These are phyloP conservation scores for Zhuqinia jingwanae DNA, from an alignment of 2,888 invertebrate genomes.

Conservation along the genomic window DNA sequence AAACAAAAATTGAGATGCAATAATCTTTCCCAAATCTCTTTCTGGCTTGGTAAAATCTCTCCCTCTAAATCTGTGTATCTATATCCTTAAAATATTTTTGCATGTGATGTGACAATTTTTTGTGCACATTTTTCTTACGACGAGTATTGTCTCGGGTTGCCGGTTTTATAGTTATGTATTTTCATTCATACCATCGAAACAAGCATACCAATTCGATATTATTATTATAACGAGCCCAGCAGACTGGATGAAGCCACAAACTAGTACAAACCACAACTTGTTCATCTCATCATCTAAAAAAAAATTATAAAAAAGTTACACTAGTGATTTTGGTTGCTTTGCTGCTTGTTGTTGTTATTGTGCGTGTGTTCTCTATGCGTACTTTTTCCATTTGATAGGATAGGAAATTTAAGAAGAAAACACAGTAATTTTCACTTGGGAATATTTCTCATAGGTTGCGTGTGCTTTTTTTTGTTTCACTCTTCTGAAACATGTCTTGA, in stretches of 20 bases:
- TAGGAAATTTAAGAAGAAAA: background rate
- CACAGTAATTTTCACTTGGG: constrained; percentile 34
- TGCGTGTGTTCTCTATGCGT: background rate
- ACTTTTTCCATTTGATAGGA: no score
- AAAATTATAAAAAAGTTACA: background rate
- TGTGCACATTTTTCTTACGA: no score
- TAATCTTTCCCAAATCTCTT: constrained; percentile 2
- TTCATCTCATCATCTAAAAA: background rate
- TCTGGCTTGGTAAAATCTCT: background rate
- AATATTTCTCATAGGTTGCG: background rate
- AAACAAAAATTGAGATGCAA: constrained; percentile 25
- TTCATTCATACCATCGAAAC: no score
- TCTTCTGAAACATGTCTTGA: no score
- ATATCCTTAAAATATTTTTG: background rate
- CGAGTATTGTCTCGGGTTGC: no score
- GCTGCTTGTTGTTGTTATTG: background rate
- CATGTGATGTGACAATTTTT: no score
- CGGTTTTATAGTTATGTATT: no score
- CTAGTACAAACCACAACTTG: background rate
- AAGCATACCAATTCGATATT: no score
- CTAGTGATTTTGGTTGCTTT: background rate
- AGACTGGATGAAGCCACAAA: background rate
- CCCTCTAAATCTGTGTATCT: background rate
- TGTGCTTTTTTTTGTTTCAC: background rate
- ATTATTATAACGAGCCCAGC: no score